A percentile compares a stretch with the other conserved stretches of the same genome.
Evolutionary conservation across 2,797 vertebrate genomes (phyloP).

Genomic region (Lateolabrax maculatus): DNA sequence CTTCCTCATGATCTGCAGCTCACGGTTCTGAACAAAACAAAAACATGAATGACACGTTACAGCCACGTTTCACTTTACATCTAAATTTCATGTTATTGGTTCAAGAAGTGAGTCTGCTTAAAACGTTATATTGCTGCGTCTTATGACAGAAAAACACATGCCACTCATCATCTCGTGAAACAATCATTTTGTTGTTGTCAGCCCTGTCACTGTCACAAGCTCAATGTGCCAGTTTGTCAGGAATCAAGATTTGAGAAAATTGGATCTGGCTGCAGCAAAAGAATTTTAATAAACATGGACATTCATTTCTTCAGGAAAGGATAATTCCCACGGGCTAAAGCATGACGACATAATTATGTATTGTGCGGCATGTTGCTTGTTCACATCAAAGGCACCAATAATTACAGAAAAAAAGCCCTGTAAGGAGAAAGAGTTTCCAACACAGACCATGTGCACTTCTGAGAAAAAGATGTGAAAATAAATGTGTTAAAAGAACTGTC

Average conservation of each 20-base stretch:
- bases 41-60: not conserved
- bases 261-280: slow-evolving; percentile 5
- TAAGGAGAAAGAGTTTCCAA: not conserved
- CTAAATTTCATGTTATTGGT: not conserved
- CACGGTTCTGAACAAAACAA: slow-evolving; percentile 88
- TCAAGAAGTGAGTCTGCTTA: not conserved
- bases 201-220: slow-evolving; percentile 23
- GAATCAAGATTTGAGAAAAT: slow-evolving; percentile 4
- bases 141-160: slow-evolving; percentile 14
- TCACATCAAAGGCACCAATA: slow-evolving; percentile 11
- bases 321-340: slow-evolving; percentile 3
- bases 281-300: not conserved
- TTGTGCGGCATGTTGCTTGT: not conserved
- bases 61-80: not conserved
- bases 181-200: slow-evolving; percentile 29
- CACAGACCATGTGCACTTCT: not conserved
- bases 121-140: not conserved
- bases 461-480: slow-evolving; percentile 4
- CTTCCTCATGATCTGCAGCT: slow-evolving; percentile 98
- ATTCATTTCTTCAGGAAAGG: not conserved
- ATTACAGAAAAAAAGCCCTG: not conserved
- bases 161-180: not conserved
- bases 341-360: slow-evolving; percentile 12
- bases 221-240: slow-evolving; percentile 21
- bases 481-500: not conserved